Percentiles rank a stretch among this genome's conserved stretches.
phyloP scores from a whole-genome alignment of 2,113 vertebrate species.

The Pithys albifrons region DNA sequence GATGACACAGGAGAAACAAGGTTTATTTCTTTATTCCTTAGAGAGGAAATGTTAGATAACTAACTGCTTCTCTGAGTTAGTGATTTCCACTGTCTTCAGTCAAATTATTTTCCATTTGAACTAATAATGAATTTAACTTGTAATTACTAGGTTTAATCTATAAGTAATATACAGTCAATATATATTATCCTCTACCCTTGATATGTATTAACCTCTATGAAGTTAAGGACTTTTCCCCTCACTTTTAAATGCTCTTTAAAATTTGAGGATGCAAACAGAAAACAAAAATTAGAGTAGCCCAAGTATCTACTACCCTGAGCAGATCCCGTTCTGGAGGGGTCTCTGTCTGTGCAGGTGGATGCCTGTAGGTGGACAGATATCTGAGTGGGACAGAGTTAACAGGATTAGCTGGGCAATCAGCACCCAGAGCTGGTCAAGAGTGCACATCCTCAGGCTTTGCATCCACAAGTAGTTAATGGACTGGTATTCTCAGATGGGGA shows the following conservation, averaged over 20 bases:
- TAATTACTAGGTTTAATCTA: not conserved
- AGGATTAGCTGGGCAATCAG: not conserved
- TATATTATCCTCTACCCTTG: not conserved
- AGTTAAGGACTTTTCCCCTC: not conserved
- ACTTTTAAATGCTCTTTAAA: not conserved
- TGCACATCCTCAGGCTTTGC: not conserved
- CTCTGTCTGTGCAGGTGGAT: not conserved
- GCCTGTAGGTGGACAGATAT: not conserved
- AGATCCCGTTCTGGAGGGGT: not conserved
- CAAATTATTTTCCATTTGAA: slow-evolving; percentile 7
- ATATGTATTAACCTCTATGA: not conserved
- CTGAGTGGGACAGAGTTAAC: not conserved
- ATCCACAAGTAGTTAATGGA: not conserved
- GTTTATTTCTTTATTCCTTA: not conserved
- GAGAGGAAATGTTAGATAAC: not conserved
- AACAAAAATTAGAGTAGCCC: not conserved
- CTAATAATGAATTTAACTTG: not conserved
- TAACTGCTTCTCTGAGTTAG: not conserved
- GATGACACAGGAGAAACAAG: not conserved
- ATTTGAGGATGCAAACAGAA: not conserved
- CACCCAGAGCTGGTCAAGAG: not conserved
- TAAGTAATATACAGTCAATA: not conserved
- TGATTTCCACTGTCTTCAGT: not conserved
- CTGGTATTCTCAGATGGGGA: slow-evolving; percentile 19
- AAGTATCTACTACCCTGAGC: not conserved